Conservation (phyloP, 1,140 invertebrate genomes). For the Drosophila leontia region DNA sequence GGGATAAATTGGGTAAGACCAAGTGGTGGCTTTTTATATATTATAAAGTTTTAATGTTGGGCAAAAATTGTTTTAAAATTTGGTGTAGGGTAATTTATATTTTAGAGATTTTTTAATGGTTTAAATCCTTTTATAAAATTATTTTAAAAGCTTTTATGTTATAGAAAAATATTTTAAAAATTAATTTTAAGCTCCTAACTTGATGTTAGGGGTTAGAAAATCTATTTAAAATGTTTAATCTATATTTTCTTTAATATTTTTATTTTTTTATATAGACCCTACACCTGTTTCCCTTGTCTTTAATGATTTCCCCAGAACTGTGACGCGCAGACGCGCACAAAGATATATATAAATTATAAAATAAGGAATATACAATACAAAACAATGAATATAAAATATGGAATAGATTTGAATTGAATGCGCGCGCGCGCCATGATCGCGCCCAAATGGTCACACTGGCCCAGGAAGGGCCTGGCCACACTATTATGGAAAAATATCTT, state of each 20-base stretch:
- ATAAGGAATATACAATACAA: no score
- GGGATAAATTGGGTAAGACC: constrained; percentile 16
- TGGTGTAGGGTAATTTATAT: no score
- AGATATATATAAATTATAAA: no score
- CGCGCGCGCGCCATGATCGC: no score
- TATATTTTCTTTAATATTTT: neutral
- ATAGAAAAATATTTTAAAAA: neutral
- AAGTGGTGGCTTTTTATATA: constrained; percentile 5
- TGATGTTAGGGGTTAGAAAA: no score
- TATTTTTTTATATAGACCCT: neutral
- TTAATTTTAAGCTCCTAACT: neutral
- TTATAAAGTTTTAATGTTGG: neutral
- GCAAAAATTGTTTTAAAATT: neutral
- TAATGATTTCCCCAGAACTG: neutral
- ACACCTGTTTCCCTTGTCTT: neutral
- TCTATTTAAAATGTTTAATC: neutral
- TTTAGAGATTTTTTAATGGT: neutral
- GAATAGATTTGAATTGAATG: no score
- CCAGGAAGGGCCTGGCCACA: no score
- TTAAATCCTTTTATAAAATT: rapidly evolving
- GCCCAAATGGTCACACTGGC: no score
- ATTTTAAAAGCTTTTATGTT: neutral
- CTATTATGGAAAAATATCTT: no score
- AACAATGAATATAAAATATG: no score
- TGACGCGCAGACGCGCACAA: no score